A percentile compares a stretch with the other conserved stretches of the same genome.
Evolutionary conservation across 2,888 invertebrate species (phyloP).

Genomic region (Endotricha flammealis): DNA sequence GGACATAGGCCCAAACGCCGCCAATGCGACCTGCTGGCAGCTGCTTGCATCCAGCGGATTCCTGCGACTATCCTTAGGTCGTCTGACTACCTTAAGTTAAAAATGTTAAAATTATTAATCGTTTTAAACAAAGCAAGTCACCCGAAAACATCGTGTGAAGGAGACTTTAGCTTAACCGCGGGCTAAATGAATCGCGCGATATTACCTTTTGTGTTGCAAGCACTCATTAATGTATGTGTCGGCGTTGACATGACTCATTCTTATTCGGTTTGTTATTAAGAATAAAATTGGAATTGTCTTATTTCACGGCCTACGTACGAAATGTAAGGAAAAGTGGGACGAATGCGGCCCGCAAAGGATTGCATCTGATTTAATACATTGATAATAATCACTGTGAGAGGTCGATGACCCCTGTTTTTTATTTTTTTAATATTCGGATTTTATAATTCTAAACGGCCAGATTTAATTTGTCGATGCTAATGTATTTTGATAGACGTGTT

Average conservation of each 20-base stretch:
- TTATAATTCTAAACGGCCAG: no score
- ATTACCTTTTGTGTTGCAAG: conserved; percentile 52
- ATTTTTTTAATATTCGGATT: no score
- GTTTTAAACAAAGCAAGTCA: conserved; percentile 4
- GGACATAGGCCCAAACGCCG: no score
- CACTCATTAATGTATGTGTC: conserved; percentile 43
- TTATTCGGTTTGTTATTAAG: conserved; percentile 27
- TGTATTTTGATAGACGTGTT: no score
- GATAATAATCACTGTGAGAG: background rate
- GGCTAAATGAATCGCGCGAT: conserved; percentile 47
- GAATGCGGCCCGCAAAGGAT: conserved; percentile 7
- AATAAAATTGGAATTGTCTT: conserved; percentile 19
- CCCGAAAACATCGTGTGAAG: conserved; percentile 14
- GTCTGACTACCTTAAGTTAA: no score
- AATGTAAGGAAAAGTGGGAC: conserved; percentile 8
- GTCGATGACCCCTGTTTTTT: no score
- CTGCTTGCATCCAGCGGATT: no score
- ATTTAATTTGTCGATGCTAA: no score
- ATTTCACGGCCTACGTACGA: conserved; percentile 14
- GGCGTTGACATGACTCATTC: conserved; percentile 33
- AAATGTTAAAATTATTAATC: no score
- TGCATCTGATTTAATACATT: conserved; percentile 12
- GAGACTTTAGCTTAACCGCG: conserved; percentile 42
- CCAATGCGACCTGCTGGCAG: no score
- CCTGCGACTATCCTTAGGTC: no score